phyloP scores from a whole-genome alignment of 2,888 invertebrate species.

The Aspidiotus destructor region DNA sequence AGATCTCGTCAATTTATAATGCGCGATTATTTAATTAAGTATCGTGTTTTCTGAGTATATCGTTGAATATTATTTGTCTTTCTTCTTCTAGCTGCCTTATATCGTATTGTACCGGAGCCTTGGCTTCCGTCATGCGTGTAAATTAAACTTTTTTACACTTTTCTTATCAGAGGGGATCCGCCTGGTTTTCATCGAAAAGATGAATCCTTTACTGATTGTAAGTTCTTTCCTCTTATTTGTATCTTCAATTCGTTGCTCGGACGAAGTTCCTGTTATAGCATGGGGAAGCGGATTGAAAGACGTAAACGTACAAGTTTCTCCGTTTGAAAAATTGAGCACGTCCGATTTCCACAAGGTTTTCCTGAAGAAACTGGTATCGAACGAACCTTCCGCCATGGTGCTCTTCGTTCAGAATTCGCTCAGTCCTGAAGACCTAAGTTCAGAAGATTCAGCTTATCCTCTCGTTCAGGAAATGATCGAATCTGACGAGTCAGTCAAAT shows the following conservation, averaged over 20 bases:
- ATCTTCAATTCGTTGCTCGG: neutral
- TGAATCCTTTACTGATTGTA: neutral
- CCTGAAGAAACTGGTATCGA: neutral
- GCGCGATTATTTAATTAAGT: too few species aligned
- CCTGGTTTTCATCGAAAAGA: too few species aligned
- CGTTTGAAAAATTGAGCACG: neutral
- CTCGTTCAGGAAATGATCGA: neutral
- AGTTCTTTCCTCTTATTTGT: neutral
- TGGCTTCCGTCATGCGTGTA: too few species aligned
- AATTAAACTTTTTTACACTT: too few species aligned
- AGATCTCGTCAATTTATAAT: too few species aligned
- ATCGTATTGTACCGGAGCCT: too few species aligned
- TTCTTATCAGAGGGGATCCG: too few species aligned
- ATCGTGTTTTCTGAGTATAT: too few species aligned
- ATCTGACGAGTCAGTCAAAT: neutral
- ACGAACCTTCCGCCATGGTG: neutral
- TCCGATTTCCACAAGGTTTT: neutral
- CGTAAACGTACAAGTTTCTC: neutral
- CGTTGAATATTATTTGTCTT: too few species aligned
- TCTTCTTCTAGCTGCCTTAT: too few species aligned
- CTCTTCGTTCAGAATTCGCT: neutral
- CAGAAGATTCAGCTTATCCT: neutral
- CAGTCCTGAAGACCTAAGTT: neutral
- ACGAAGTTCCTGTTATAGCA: constrained; percentile 5
- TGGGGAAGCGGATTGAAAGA: neutral